Conservation (phyloP, 2,888 invertebrate species). For the Drosophila suboccidentalis region DNA sequence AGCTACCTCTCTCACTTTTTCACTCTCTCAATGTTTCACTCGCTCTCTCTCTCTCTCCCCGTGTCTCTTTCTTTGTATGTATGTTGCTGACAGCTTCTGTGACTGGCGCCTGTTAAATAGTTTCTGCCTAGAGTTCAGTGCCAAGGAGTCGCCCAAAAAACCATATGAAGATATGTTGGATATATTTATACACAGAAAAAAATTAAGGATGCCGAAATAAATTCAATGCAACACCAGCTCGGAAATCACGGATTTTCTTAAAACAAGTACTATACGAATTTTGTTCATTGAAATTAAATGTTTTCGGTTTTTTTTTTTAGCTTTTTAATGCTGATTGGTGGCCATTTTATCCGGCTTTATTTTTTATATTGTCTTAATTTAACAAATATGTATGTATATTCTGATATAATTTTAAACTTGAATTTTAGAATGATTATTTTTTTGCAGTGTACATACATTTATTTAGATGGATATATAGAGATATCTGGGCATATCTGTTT, state of each 20-base stretch:
- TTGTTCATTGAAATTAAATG: too few species aligned
- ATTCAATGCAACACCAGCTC: too few species aligned
- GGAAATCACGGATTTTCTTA: too few species aligned
- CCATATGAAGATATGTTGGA: neutral
- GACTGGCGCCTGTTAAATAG: slow-evolving; percentile 44
- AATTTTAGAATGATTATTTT: too few species aligned
- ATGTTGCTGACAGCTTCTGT: slow-evolving; percentile 12
- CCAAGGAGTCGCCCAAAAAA: slow-evolving; percentile 19
- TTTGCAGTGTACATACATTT: neutral
- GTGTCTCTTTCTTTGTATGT: neutral
- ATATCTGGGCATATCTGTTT: slow-evolving; percentile 26
- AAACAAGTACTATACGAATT: neutral
- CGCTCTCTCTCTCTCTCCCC: neutral
- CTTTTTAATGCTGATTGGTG: too few species aligned
- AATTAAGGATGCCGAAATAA: neutral
- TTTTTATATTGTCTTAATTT: too few species aligned
- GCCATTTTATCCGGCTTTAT: too few species aligned
- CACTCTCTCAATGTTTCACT: neutral
- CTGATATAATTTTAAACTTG: too few species aligned
- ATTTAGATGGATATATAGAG: neutral
- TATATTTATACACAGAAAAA: neutral
- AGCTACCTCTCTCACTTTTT: slow-evolving; percentile 8
- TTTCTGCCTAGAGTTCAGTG: slow-evolving; percentile 26
- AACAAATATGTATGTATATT: too few species aligned
- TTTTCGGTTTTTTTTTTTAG: too few species aligned